Base-by-base conservation (phyloP, 2,888 invertebrate species). In the Salticus scenicus region DNA sequence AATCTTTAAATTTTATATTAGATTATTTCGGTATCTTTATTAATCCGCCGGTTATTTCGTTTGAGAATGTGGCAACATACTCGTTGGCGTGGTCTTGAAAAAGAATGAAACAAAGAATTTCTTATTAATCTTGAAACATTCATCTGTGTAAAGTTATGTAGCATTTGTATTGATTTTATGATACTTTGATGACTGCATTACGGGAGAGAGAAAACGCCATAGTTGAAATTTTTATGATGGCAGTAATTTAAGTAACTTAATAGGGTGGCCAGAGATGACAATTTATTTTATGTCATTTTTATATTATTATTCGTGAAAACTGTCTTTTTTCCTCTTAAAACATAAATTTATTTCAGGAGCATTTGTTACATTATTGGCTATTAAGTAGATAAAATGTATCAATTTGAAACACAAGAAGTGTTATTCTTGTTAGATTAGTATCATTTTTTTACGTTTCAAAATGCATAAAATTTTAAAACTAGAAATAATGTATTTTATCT, bases 91-190 rank as follows among this genome's bases (percentile, higher is more conserved):
- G 2, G 57, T 67, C 20, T 33, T 20, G 10, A 12, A 20, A n/a
- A 20, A 7, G 31, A 33, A 31, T 33, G 7, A 33, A 20, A 66
- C 8, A n/a, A 14, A 33, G n/a, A 20, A 37, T 67, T 4, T 4
- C 37, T 37, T 37, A 37, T 67, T 33, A 67, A 14, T 8, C 0
- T 28, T n/a, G 5, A 66, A 37, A 37, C 10, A 67, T 17, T 31
- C 67, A 33, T 67, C 67, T 33, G 5, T 67, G 67, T 67, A 24
- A 37, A 67, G 67, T 67, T 67, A 67, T 67, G 67, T 67, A 33
- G 83, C 83, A 72, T 37, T 72, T 67, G 64, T 84, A 84, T 84
- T 77, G 83, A 84, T 84, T 84, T 84, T 84, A 84, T 84, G 83
- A 73, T 77, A 24, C 77, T 84, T 84, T 84, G 83, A 84, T 72